These are phyloP conservation scores for Spizella passerina DNA, from an alignment of 2,797 vertebrate genomes.

Conservation along the genomic window DNA sequence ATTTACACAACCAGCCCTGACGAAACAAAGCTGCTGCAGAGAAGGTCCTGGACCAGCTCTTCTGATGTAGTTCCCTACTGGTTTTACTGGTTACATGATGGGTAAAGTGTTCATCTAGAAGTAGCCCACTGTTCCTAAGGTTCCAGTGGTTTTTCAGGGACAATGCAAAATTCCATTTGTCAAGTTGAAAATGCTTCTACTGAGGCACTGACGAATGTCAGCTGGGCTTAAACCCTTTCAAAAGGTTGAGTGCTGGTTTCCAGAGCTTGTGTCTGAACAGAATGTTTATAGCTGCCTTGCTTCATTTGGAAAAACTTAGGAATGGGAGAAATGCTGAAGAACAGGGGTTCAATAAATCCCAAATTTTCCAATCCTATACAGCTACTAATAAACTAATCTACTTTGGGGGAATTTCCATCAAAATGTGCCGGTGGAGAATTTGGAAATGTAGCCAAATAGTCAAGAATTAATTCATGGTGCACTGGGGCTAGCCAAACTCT, in stretches of 20 bases:
- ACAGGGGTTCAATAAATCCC: background rate
- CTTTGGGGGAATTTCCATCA: background rate
- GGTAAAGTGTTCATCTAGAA: background rate
- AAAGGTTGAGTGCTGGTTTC: background rate
- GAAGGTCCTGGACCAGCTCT: background rate
- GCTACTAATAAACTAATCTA: background rate
- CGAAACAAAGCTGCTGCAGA: background rate
- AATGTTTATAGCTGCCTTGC: background rate
- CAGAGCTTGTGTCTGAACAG: accelerated
- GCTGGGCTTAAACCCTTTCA: background rate
- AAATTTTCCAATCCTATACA: background rate
- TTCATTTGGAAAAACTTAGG: background rate
- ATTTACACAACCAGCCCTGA: background rate
- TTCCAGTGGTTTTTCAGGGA: background rate
- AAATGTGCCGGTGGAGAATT: background rate
- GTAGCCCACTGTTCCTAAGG: background rate
- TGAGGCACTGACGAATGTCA: accelerated
- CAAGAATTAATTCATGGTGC: background rate
- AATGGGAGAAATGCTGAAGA: background rate
- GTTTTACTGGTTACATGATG: background rate
- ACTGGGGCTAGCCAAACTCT: background rate
- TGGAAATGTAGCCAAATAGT: background rate
- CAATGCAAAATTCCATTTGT: background rate
- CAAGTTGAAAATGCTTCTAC: background rate
- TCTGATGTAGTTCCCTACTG: background rate